Evolutionary conservation across 2,797 vertebrate species (phyloP), one percentile per base, ranked within the genome.

Genomic region (Neomorphus geoffroyi): DNA sequence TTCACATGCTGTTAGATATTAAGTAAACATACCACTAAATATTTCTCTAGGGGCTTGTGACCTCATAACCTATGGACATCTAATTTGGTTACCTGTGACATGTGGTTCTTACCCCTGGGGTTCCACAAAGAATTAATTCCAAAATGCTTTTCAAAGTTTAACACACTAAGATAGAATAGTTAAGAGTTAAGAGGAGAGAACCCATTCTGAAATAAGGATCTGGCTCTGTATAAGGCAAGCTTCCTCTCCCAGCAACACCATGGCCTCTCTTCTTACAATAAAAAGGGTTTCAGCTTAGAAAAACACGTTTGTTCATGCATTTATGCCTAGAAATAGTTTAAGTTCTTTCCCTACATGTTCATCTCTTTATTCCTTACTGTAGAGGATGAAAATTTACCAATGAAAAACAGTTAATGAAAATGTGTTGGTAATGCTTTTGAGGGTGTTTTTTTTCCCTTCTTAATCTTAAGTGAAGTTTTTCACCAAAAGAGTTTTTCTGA

Each of bases 1-100:
- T 98, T 98, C 97, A 97, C 97, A 98, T 97, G 97, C 97, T 98
- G 97, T 98, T 98, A 97, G 97, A 98, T 98, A 98, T 98, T 98
- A 98, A 98, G 98, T 98, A 98, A 98, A 98, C 97, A 98, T 96
- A 97, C 96, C 8, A 43, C 96, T 98, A 98, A 98, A 98, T 97
- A 97, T 97, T 97, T 96, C 98, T 97, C 92, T 88, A 97, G 97
- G 97, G 95, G 94, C n/a, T 83, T 96, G 93, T 97, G 97, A 96
- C 98, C 97, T 98, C 96, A 95, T 98, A 98, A 98, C 97, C 97
- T 96, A 78, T 95, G 96, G 97, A 97, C 97, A 98, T 97, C 96
- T 98, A 97, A 98, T 98, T 98, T 98, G 93, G 97, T 97, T 97
- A 98, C 97, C 95, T 98, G 95, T 97, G 97, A 97, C 97, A 96